Conservation (phyloP, 2,113 vertebrate genomes). For the Myrmophylax atrothorax region DNA sequence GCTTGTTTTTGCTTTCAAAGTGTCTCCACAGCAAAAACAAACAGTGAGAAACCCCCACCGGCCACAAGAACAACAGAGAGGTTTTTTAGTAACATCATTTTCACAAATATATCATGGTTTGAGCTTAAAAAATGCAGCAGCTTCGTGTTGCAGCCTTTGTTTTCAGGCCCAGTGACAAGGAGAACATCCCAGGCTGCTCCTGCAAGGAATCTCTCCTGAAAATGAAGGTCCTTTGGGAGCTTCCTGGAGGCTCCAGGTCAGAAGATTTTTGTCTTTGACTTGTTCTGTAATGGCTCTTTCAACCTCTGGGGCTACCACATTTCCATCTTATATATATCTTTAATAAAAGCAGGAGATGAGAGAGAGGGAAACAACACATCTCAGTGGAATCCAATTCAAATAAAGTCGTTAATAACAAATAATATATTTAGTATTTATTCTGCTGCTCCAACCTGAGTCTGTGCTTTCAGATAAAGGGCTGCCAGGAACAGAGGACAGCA, state of each 20-base stretch:
- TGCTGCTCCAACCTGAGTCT: not conserved
- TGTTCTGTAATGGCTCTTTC: not conserved
- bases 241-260: not conserved
- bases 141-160: not conserved
- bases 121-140: not conserved
- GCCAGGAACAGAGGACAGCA: not conserved
- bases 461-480: not conserved
- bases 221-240: not conserved
- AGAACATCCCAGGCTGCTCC: not conserved
- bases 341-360: conserved; percentile 40
- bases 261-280: conserved; percentile 10
- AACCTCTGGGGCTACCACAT: not conserved
- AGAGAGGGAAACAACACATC: conserved; percentile 1
- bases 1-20: not conserved
- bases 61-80: not conserved
- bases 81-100: not conserved
- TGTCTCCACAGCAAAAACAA: not conserved
- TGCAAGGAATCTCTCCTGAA: not conserved
- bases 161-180: not conserved
- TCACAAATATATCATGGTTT: not conserved
- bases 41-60: not conserved
- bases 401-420: conserved; percentile 61
- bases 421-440: conserved; percentile 33
- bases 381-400: conserved; percentile 37
- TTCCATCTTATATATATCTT: conserved; percentile 41